phyloP scores from a whole-genome alignment of 1,140 invertebrate species.

The Mizuhopecten yessoensis region DNA sequence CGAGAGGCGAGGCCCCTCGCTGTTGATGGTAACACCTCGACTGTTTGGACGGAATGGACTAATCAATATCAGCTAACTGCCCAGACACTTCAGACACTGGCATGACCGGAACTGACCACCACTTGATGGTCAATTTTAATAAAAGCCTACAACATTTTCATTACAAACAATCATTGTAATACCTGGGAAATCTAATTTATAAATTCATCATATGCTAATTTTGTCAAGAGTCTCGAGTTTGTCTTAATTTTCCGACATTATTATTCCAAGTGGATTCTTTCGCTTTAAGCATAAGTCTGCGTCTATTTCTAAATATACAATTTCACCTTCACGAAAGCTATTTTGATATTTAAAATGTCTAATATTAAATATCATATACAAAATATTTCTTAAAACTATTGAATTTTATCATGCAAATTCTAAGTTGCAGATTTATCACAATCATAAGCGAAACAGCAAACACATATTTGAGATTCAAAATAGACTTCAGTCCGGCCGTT shows the following conservation, averaged over 20 bases:
- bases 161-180: neutral
- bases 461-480: no score
- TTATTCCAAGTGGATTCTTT: no score
- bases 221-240: neutral
- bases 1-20: neutral
- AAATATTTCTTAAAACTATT: no score
- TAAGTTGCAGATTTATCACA: no score
- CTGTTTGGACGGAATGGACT: constrained; percentile 10
- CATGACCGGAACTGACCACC: constrained; percentile 14
- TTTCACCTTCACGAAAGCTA: no score
- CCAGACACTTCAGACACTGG: constrained; percentile 1
- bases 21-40: constrained; percentile 14
- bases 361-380: no score
- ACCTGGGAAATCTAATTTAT: neutral
- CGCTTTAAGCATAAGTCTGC: no score
- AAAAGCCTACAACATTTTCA: constrained; percentile 11
- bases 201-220: constrained; percentile 35
- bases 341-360: no score
- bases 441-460: no score
- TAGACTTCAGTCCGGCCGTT: no score
- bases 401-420: no score
- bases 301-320: no score
- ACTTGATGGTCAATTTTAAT: constrained; percentile 20
- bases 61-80: neutral
- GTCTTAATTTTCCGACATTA: neutral